A percentile compares a stretch with the other conserved stretches of the same genome.
These are phyloP conservation scores for Neoaliturus tenellus DNA, from an alignment of 2,888 invertebrate species.

Conservation along the genomic window DNA sequence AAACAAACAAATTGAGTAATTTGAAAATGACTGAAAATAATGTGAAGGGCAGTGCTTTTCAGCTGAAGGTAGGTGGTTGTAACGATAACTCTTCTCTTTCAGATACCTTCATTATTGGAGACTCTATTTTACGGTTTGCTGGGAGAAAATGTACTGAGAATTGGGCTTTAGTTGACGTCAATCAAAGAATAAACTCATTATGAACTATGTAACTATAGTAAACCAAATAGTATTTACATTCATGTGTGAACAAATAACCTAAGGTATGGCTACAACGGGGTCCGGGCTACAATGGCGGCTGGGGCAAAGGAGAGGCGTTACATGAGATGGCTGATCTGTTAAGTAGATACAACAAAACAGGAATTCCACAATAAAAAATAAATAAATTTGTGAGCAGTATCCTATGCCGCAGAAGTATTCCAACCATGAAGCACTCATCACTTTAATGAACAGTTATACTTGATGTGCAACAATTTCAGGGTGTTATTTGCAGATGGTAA, in stretches of 20 bases:
- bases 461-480: slow-evolving; percentile 8
- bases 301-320: not conserved
- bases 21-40: not conserved
- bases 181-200: not conserved
- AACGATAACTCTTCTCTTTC: not conserved
- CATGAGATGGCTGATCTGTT: slow-evolving; percentile 4
- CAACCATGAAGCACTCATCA: not conserved
- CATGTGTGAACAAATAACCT: not conserved
- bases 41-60: not conserved
- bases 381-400: not conserved
- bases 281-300: not conserved
- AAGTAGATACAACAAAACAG: not conserved
- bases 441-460: not conserved
- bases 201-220: not conserved
- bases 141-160: not conserved
- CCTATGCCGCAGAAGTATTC: not conserved
- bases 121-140: not conserved
- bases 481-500: not conserved
- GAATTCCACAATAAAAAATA: not conserved
- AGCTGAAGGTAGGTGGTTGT: not conserved
- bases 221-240: not conserved
- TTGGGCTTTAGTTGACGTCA: not conserved
- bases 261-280: not conserved
- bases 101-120: not conserved
- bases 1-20: not conserved